Percentiles rank a stretch among this genome's conserved stretches.
phyloP scores from a whole-genome alignment of 2,888 invertebrate species.

The Pelosia muscerda region DNA sequence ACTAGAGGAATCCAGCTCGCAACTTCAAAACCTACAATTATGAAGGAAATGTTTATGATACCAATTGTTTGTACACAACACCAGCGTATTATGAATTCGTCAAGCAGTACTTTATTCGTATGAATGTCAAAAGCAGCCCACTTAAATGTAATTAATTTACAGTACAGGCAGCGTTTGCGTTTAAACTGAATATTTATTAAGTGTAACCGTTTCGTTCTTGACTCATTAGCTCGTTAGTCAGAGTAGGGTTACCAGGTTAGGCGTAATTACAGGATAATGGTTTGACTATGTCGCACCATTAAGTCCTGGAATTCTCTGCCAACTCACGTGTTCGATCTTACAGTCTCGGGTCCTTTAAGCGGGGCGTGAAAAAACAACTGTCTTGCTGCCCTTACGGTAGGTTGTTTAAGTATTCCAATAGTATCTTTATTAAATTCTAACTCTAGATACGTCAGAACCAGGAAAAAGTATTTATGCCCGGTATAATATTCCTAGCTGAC shows the following conservation, averaged over 20 bases:
- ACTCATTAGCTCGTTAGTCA: conserved; percentile 39
- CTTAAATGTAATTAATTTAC: conserved; percentile 41
- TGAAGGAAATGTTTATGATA: background rate
- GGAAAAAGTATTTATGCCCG: no score
- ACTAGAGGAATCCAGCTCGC: conserved; percentile 2
- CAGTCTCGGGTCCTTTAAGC: no score
- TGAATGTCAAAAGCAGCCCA: conserved; percentile 36
- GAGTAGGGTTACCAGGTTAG: conserved; percentile 10
- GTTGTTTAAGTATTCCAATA: no score
- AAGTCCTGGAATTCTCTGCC: no score
- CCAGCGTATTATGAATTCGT: background rate
- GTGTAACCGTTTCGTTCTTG: conserved; percentile 37
- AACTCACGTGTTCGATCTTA: no score
- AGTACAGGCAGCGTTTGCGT: conserved; percentile 30
- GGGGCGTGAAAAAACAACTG: no score
- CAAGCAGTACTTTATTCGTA: conserved; percentile 12
- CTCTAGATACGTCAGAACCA: no score
- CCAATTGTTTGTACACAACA: background rate
- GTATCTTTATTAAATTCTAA: background rate
- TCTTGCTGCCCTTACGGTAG: no score
- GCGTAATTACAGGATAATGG: background rate
- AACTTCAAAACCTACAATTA: conserved; percentile 2
- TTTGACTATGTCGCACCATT: no score
- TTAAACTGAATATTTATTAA: conserved; percentile 45
- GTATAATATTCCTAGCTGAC: no score